These are phyloP conservation scores for Delphinapterus leucas DNA, from an alignment of 2,113 vertebrate species.

Conservation along the genomic window DNA sequence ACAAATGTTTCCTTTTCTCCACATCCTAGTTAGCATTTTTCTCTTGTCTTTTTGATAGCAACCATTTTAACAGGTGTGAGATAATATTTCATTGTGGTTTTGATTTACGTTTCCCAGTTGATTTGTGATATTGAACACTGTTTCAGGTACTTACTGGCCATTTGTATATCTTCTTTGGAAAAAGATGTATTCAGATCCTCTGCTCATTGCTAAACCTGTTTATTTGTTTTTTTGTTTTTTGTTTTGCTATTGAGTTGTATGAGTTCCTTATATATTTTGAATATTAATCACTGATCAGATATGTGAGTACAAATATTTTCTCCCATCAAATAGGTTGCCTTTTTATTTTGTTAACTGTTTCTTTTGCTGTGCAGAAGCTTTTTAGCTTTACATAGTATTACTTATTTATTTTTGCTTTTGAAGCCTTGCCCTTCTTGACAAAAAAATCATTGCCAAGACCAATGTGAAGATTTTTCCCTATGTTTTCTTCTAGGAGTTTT, in stretches of 20 bases:
- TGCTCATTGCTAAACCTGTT: background rate
- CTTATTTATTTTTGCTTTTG: background rate
- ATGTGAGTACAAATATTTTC: background rate
- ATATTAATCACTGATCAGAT: background rate
- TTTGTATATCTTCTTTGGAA: background rate
- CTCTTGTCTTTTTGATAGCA: background rate
- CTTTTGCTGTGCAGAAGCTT: background rate
- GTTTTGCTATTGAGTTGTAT: background rate
- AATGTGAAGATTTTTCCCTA: background rate
- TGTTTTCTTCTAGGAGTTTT: background rate
- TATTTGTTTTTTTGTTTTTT: background rate
- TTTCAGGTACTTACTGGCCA: background rate
- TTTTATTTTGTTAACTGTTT: background rate
- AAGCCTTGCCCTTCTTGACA: no score
- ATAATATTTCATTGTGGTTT: background rate
- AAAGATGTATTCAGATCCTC: background rate
- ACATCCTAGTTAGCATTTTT: background rate
- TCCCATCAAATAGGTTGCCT: background rate
- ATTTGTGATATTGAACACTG: background rate
- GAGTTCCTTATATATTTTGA: background rate
- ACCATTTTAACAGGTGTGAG: background rate
- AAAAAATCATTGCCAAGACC: background rate
- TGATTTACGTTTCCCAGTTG: background rate
- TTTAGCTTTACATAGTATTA: background rate
- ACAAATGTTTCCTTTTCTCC: background rate